Base-by-base conservation (phyloP, 53 echinoderm and acorn worm genomes). In the Stichopus horrens region DNA sequence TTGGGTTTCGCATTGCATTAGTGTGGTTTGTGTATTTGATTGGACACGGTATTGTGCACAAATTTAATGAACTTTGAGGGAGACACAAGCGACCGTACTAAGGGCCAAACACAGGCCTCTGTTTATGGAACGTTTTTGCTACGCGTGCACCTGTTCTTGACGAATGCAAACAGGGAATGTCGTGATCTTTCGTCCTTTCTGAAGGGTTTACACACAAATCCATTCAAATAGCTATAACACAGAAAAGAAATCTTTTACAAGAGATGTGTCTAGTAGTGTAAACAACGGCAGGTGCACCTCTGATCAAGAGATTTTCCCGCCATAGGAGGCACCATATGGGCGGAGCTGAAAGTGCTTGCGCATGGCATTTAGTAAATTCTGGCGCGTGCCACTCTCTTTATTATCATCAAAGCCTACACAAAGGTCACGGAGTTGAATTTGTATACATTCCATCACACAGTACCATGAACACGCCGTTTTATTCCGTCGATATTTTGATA, bases 61-160 rank as follows among this genome's bases (percentile, higher is more conserved):
- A 71, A 71, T 71, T 71, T 71, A 71, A 71, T 71, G 71, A 71
- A 71, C 71, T 71, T 18, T 16, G 21, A 20, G 71, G 71, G 71
- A 71, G 71, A n/a, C 19, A 18, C 71, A 71, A 71, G 71, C 4
- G 2, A 13, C 68, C 16, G 19, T 59, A 71, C 71, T 7, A 71
- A 4, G 71, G 71, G 71, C 18, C 71, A 13, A 71, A 16, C 4
- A 71, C 19, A 71, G n/a, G 19, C 71, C 71, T 18, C 16, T 71
- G 71, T 71, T 71, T 71, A 71, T 71, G n/a, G 71, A 37, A 71
- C n/a, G 18, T 18, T 71, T 18, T 16, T 63, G 10, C 63, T 8
- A 79, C 54, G 79, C 56, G 55, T 81, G 81, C 81, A 81, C 81
- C 81, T 81, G 81, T 81, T 81, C 81, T 18, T 56, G 55, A 18